Percentiles rank a stretch among this genome's conserved stretches.
These are phyloP conservation scores for Poecilobothrus nobilitatus DNA, from an alignment of 2,888 invertebrate genomes.

Conservation along the genomic window DNA sequence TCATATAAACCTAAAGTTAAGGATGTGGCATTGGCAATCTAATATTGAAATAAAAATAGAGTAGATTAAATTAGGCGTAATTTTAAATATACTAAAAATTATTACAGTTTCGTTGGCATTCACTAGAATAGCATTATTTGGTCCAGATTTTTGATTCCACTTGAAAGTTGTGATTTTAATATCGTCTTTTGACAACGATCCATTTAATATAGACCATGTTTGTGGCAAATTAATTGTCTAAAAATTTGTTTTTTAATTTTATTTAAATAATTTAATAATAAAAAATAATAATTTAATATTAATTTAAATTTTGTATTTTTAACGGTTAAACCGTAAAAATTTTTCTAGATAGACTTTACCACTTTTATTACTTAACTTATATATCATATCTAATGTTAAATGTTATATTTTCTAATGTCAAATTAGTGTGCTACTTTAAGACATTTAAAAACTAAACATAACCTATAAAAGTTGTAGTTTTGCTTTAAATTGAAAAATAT, in stretches of 20 bases:
- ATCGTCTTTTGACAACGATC: slow-evolving; percentile 72
- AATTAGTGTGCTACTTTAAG: no score
- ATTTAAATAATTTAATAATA: not conserved
- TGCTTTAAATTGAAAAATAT: no score
- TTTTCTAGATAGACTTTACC: no score
- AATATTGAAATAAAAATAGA: not conserved
- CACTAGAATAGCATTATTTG: slow-evolving; percentile 51
- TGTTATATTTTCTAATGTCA: no score
- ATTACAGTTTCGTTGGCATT: slow-evolving; percentile 51
- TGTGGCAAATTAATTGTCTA: slow-evolving; percentile 75
- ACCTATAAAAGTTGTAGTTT: no score
- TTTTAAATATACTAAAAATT: slow-evolving; percentile 8
- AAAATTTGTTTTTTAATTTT: slow-evolving; percentile 26
- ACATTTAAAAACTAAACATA: no score
- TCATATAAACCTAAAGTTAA: slow-evolving; percentile 77
- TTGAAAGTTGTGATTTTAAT: slow-evolving; percentile 70
- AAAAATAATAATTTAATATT: no score
- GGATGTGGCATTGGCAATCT: slow-evolving; percentile 65
- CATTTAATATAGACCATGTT: slow-evolving; percentile 72
- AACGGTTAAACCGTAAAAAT: no score
- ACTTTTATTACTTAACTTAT: no score
- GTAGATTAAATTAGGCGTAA: not conserved
- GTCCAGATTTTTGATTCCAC: slow-evolving; percentile 73
- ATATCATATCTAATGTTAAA: no score
- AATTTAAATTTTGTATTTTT: no score